Conservation (phyloP, 64 coral and sea anemone genomes). For the Pachyseris speciosa region DNA sequence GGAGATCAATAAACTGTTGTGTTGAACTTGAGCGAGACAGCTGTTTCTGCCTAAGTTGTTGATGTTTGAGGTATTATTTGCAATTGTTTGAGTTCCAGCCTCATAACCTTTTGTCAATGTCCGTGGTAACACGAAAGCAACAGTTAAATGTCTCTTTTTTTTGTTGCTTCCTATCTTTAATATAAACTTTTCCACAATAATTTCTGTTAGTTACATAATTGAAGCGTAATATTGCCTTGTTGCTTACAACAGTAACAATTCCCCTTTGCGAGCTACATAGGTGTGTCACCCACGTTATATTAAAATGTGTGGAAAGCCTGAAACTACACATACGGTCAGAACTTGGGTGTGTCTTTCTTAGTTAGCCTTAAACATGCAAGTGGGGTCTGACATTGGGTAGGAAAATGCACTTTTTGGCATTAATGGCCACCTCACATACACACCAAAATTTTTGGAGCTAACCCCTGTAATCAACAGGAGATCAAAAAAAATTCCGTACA, state of each 20-base stretch:
- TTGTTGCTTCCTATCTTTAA: too few species aligned
- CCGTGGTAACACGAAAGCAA: too few species aligned
- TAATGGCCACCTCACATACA: neutral
- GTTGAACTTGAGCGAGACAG: neutral
- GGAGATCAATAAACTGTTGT: conserved; percentile 8
- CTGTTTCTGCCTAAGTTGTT: neutral
- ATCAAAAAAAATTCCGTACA: neutral
- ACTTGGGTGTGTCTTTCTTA: neutral
- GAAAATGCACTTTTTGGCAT: neutral
- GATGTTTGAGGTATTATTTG: neutral
- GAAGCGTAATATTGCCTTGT: too few species aligned
- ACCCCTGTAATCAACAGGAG: neutral
- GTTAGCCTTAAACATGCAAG: neutral
- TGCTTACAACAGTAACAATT: too few species aligned
- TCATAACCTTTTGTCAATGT: neutral
- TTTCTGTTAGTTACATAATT: too few species aligned
- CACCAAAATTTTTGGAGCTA: too few species aligned
- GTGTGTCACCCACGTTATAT: too few species aligned
- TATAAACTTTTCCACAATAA: too few species aligned
- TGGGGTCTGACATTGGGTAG: neutral
- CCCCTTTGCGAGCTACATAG: too few species aligned
- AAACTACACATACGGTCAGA: too few species aligned
- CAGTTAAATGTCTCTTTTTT: too few species aligned
- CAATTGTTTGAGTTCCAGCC: neutral
- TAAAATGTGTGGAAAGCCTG: too few species aligned